Evolutionary conservation across 2,113 vertebrate genomes (phyloP).

Genomic region (Hippolais icterina): DNA sequence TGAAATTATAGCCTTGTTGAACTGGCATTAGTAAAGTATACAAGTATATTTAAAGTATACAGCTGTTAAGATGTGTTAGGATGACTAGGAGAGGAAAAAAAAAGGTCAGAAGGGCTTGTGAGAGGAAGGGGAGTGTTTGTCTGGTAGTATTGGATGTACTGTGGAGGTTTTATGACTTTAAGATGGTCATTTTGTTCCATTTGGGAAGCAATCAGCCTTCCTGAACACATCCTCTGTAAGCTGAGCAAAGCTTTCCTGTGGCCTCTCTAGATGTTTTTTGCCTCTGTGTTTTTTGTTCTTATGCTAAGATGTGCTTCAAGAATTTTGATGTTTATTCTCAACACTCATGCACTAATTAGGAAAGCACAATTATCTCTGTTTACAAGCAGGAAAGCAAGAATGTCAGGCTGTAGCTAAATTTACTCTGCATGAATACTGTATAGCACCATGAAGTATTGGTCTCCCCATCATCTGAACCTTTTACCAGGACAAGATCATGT

Average conservation of each 20-base stretch:
- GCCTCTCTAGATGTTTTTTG: background rate
- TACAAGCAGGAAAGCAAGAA: background rate
- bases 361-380: background rate
- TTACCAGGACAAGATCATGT: background rate
- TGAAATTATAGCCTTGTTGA: background rate
- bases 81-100: background rate
- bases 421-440: background rate
- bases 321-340: background rate
- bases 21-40: background rate
- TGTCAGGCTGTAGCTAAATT: constrained; percentile 5
- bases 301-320: background rate
- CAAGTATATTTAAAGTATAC: background rate
- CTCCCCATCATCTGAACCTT: background rate
- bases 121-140: background rate
- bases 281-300: background rate
- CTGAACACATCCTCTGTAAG: background rate
- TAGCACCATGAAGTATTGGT: background rate
- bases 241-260: background rate
- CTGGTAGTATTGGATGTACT: background rate
- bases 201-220: background rate
- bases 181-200: background rate
- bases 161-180: background rate
- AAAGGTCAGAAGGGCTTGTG: background rate
- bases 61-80: background rate
- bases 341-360: background rate